Percentiles rank a stretch among this genome's conserved stretches.
Conservation (phyloP, 92 coral and sea anemone species). For the Porites cylindrica region DNA sequence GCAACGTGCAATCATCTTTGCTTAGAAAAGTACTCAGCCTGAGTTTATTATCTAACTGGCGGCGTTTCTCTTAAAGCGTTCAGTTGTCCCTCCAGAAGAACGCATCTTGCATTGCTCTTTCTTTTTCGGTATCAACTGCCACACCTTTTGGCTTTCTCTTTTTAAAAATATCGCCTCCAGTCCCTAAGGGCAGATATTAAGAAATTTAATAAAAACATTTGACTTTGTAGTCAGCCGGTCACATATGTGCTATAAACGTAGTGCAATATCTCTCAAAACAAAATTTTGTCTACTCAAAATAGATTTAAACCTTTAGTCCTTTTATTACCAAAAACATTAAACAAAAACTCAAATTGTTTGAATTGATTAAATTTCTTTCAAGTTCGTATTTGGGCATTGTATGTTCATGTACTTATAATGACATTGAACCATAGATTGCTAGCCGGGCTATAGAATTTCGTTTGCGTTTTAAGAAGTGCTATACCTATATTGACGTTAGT, state of each 20-base stretch:
- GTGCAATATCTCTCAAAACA: background rate
- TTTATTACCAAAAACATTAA: background rate
- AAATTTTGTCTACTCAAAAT: no score
- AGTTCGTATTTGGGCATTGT: conserved; percentile 19
- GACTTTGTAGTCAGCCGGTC: background rate
- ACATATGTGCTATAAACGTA: background rate
- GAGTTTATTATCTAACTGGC: background rate
- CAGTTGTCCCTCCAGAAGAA: background rate
- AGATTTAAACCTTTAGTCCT: background rate
- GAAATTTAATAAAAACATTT: no score
- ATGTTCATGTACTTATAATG: background rate
- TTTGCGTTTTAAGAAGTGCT: background rate
- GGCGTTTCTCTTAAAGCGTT: background rate
- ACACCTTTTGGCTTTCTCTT: background rate
- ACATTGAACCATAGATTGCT: background rate
- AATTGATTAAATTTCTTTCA: background rate
- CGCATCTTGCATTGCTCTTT: no score
- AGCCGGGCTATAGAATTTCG: background rate
- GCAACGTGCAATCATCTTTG: background rate
- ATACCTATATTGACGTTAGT: background rate
- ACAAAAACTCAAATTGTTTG: background rate
- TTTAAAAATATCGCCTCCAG: no score
- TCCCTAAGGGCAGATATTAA: background rate
- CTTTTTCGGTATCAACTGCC: background rate
- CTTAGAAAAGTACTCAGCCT: background rate